Conservation (phyloP, 2,797 vertebrate genomes). For the Hippoglossus hippoglossus region DNA sequence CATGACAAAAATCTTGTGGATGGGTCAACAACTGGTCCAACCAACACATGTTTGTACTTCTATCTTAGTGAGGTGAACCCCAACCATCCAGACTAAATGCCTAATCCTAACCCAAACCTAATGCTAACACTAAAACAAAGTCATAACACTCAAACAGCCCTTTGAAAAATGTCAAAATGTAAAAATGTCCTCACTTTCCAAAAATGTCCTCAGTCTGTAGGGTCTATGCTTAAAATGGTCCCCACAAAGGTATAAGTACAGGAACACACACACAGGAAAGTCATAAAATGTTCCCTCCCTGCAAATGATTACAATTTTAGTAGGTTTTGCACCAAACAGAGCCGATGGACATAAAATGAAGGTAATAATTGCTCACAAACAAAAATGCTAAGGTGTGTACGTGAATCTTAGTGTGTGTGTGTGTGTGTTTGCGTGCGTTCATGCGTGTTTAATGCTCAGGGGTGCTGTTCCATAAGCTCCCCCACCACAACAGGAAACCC, state of each 20-base stretch:
- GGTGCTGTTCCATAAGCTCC: conserved; percentile 35
- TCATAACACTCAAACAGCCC: too few relatives aligned
- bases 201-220: too few relatives aligned
- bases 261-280: conserved; percentile 1
- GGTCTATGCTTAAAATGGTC: too few relatives aligned
- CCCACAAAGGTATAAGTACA: too few relatives aligned
- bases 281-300: conserved; percentile 7
- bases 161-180: too few relatives aligned
- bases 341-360: conserved; percentile 3
- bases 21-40: neutral
- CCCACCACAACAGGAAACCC: conserved; percentile 47
- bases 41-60: neutral
- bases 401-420: neutral
- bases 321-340: conserved; percentile 27
- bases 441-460: conserved; percentile 15
- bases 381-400: conserved; percentile 21
- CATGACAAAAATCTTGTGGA: conserved; percentile 28
- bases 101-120: too few relatives aligned
- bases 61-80: too few relatives aligned
- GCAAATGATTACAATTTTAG: conserved; percentile 12
- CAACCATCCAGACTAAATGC: too few relatives aligned
- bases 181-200: too few relatives aligned
- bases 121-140: too few relatives aligned
- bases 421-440: neutral
- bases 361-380: conserved; percentile 18